These are phyloP conservation scores for Mormyrus hasselquistii DNA, from an alignment of 2,797 vertebrate species.

Conservation along the genomic window DNA sequence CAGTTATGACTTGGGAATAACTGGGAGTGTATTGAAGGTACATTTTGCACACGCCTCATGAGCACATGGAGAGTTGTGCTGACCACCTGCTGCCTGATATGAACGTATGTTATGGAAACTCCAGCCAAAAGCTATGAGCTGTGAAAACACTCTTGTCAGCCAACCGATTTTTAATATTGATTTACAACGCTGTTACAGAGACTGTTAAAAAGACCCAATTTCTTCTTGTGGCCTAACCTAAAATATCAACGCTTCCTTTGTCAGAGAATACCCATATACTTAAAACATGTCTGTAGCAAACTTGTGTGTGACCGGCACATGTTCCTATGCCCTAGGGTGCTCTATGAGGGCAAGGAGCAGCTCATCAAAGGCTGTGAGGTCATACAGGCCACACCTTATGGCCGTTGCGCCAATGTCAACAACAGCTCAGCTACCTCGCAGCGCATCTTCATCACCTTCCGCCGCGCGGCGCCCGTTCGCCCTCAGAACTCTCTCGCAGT, in stretches of 20 bases:
- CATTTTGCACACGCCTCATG: background rate
- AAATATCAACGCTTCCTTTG: background rate
- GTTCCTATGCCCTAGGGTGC: conserved; percentile 62
- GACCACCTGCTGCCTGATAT: background rate
- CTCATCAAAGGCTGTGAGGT: conserved; percentile 90
- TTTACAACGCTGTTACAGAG: background rate
- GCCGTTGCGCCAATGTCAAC: conserved; percentile 97
- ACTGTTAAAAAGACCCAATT: background rate
- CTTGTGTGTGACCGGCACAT: background rate
- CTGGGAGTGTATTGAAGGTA: background rate
- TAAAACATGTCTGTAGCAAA: background rate
- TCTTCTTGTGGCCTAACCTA: background rate
- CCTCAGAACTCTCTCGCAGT: conserved; percentile 91
- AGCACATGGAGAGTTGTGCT: background rate
- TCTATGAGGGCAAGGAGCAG: conserved; percentile 92
- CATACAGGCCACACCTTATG: conserved; percentile 89
- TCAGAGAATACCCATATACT: background rate
- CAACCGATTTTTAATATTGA: background rate
- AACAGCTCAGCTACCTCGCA: conserved; percentile 90
- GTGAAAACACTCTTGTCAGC: background rate
- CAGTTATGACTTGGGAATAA: background rate
- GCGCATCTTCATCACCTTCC: conserved; percentile 90
- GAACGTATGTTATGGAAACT: background rate
- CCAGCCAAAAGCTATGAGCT: background rate
- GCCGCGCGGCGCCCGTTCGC: conserved; percentile 71